Evolutionary conservation across 2,113 vertebrate genomes (phyloP).

Genomic region (Rhinichthys klamathensis): DNA sequence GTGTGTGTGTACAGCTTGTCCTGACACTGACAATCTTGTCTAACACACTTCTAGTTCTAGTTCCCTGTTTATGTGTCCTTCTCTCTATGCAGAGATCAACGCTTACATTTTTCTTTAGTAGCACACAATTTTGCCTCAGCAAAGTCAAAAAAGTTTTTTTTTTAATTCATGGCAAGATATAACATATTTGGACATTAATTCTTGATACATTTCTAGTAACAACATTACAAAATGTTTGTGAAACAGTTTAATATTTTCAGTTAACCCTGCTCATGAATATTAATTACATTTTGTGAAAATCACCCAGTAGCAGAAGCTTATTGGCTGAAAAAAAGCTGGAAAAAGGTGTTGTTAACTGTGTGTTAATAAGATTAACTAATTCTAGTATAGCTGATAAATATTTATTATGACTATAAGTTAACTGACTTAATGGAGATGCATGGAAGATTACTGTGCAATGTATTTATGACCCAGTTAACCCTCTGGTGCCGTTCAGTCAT

Average conservation of each 20-base stretch:
- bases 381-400: neutral
- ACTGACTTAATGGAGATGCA: no score
- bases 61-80: conserved; percentile 7
- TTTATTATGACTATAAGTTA: neutral
- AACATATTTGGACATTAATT: neutral
- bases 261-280: neutral
- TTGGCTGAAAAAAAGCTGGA: neutral
- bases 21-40: conserved; percentile 22
- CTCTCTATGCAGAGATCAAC: neutral
- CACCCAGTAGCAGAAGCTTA: neutral
- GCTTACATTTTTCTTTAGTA: neutral
- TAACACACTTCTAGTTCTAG: conserved; percentile 8
- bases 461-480: neutral
- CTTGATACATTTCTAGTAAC: neutral
- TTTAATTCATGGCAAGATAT: neutral
- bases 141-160: neutral
- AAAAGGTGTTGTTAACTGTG: neutral
- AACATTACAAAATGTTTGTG: no score
- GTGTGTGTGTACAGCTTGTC: neutral
- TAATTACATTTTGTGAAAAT: neutral
- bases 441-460: neutral
- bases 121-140: no score
- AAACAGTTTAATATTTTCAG: neutral
- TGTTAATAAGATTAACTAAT: neutral
- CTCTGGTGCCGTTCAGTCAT: no score